Evolutionary conservation across 1,140 invertebrate species (phyloP).

Genomic region (Drosophila carrolli): DNA sequence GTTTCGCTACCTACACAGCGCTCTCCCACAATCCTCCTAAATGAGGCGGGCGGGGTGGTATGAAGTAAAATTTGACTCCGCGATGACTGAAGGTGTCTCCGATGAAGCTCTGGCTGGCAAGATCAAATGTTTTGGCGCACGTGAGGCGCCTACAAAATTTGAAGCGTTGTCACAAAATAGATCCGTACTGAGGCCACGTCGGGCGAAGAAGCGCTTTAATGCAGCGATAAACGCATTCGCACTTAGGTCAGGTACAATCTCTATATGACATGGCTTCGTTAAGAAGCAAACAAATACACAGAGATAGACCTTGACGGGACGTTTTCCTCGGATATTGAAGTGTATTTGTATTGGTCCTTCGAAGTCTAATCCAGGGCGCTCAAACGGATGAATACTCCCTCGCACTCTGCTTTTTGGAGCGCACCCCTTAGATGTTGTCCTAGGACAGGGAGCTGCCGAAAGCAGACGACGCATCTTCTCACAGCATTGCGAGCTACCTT

Average conservation of each 20-base stretch:
- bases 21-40: no score
- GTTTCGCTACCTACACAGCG: no score
- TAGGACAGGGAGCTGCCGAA: conserved; percentile 1
- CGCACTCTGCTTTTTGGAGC: conserved; percentile 7
- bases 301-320: conserved; percentile 17
- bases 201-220: conserved; percentile 4
- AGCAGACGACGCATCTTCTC: conserved; percentile 11
- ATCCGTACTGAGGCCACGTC: not conserved
- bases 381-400: conserved; percentile 1
- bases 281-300: conserved; percentile 8
- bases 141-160: conserved; percentile 11
- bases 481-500: conserved; percentile 16
- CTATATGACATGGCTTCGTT: conserved; percentile 3
- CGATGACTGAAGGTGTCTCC: not conserved
- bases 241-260: conserved; percentile 9
- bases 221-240: conserved; percentile 4
- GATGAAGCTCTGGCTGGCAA: conserved; percentile 1
- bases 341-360: conserved; percentile 14
- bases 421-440: conserved; percentile 3
- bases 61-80: no score
- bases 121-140: conserved; percentile 4
- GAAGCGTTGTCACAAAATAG: conserved; percentile 12
- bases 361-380: conserved; percentile 8
- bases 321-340: conserved; percentile 11
- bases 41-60: no score